These are phyloP conservation scores for Numenius phaeopus DNA, from an alignment of 2,797 vertebrate genomes.

Conservation along the genomic window DNA sequence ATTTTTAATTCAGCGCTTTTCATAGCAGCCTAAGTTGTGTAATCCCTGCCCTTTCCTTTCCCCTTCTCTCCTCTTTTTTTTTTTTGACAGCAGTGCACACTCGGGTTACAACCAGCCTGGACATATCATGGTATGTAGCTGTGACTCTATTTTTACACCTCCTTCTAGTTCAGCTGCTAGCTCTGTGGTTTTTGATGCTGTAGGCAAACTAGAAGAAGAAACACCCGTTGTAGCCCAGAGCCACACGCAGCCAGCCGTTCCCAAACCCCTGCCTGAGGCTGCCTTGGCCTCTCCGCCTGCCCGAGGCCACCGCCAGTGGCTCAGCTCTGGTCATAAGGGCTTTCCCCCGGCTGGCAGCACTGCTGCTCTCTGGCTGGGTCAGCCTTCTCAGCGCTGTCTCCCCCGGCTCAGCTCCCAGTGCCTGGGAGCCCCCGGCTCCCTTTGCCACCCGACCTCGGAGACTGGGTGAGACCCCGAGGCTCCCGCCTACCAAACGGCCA, in stretches of 20 bases:
- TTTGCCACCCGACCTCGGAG: background rate
- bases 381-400: fast-evolving
- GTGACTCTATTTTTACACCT: conserved; percentile 49
- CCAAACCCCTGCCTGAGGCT: background rate
- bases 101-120: background rate
- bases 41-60: conserved; percentile 11
- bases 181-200: background rate
- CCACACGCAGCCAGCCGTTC: background rate
- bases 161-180: background rate
- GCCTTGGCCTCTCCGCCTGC: background rate
- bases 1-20: conserved; percentile 41
- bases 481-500: background rate
- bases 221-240: background rate
- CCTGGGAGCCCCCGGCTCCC: background rate
- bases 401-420: fast-evolving
- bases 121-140: background rate
- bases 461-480: background rate
- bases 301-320: fast-evolving
- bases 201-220: conserved; percentile 19
- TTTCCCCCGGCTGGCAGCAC: fast-evolving
- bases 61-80: background rate
- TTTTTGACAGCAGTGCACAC: background rate
- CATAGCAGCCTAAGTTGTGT: background rate
- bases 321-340: background rate
- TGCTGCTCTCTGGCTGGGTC: background rate